Conservation (phyloP, 2,797 vertebrate genomes). For the Heteromormyrus szaboi region DNA sequence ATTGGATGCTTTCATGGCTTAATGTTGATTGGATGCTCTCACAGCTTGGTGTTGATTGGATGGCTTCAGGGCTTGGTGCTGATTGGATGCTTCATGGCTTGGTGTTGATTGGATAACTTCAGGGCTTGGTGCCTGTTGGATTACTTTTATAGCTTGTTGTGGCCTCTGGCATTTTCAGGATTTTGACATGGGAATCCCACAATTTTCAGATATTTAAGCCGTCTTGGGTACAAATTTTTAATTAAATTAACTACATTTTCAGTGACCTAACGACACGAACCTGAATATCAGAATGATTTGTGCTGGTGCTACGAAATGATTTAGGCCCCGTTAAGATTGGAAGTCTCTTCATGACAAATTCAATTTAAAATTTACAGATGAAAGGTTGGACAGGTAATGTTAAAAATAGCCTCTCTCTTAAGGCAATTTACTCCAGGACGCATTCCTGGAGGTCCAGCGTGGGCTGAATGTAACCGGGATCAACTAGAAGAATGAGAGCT, state of each 20-base stretch:
- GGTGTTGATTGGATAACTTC: neutral
- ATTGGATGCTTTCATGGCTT: neutral
- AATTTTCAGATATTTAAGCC: neutral
- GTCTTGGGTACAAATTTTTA: neutral
- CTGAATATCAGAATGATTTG: neutral
- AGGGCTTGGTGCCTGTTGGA: neutral
- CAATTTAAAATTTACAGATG: neutral
- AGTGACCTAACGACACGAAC: neutral
- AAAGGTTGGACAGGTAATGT: neutral
- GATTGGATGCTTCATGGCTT: neutral
- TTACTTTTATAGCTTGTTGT: neutral
- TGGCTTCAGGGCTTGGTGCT: neutral
- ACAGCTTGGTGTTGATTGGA: neutral
- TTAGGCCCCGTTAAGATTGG: neutral
- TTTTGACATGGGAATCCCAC: neutral
- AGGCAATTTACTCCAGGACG: neutral
- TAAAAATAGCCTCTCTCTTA: neutral
- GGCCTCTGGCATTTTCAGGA: neutral
- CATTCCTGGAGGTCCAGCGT: neutral
- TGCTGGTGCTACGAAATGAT: neutral
- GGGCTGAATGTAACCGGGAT: neutral
- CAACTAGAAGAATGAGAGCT: neutral
- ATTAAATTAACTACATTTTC: neutral
- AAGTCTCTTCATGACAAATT: neutral
- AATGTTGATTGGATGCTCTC: neutral